These are phyloP conservation scores for Orthosia gracilis DNA, from an alignment of 2,888 invertebrate species.

Conservation along the genomic window DNA sequence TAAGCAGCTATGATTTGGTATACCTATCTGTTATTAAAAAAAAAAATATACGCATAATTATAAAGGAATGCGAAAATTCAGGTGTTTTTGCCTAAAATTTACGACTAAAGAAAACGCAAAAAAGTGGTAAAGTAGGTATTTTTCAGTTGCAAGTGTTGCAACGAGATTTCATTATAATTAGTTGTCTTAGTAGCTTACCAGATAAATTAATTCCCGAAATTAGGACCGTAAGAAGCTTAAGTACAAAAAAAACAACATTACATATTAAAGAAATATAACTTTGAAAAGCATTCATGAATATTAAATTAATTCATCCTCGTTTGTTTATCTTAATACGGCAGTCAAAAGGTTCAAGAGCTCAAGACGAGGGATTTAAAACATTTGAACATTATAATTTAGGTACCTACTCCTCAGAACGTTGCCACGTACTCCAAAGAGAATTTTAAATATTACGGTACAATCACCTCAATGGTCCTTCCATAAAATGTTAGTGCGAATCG, in stretches of 20 bases:
- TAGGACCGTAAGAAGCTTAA: not conserved
- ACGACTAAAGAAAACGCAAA: not conserved
- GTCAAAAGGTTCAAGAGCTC: not conserved
- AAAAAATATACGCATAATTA: slow-evolving; percentile 42
- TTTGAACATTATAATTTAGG: slow-evolving; percentile 12
- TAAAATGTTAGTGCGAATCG: slow-evolving; percentile 17
- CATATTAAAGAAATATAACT: not conserved
- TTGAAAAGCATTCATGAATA: not conserved
- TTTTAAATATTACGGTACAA: slow-evolving; percentile 23
- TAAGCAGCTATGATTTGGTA: slow-evolving; percentile 33
- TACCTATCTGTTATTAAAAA: not conserved
- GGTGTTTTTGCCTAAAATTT: slow-evolving; percentile 8
- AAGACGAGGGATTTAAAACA: slow-evolving; percentile 10
- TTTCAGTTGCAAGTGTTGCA: not conserved
- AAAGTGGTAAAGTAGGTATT: slow-evolving; percentile 22
- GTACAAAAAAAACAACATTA: not conserved
- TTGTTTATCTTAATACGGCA: slow-evolving; percentile 11
- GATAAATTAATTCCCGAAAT: not conserved
- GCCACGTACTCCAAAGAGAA: slow-evolving; percentile 23
- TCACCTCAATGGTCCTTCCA: not conserved
- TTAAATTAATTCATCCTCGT: slow-evolving; percentile 12
- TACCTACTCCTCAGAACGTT: not conserved
- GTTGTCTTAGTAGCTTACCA: not conserved
- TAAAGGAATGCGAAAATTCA: slow-evolving; percentile 28
- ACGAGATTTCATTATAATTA: no score